phyloP scores from a whole-genome alignment of 2,797 vertebrate genomes.

The Salmo trutta region DNA sequence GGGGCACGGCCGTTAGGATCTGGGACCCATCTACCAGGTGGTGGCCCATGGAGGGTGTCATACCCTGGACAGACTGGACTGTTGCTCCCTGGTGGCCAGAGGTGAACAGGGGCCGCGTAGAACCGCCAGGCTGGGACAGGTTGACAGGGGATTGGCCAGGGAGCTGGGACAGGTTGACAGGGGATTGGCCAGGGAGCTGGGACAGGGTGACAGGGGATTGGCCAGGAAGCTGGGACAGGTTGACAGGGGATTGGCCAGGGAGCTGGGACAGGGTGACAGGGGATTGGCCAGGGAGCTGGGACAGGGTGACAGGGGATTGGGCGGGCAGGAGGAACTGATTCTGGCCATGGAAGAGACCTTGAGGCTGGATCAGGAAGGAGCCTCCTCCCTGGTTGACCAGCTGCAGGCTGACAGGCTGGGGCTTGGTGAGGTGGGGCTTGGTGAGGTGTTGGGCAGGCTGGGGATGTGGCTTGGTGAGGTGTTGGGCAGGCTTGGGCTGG shows the following conservation, averaged over 20 bases:
- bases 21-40: conserved; percentile 76
- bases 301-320: conserved; percentile 70
- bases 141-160: conserved; percentile 36
- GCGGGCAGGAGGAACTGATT: conserved; percentile 80
- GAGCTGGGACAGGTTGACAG: conserved; percentile 71
- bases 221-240: conserved; percentile 78
- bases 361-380: conserved; percentile 80
- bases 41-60: conserved; percentile 64
- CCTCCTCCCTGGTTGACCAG: conserved; percentile 79
- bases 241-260: no score
- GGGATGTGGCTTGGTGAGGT: conserved; percentile 44
- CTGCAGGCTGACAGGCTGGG: conserved; percentile 77
- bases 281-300: conserved; percentile 46
- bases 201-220: conserved; percentile 71
- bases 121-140: conserved; percentile 67
- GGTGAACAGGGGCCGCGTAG: conserved; percentile 51
- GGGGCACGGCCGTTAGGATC: conserved; percentile 75
- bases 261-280: no score
- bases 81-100: conserved; percentile 48
- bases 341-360: conserved; percentile 79
- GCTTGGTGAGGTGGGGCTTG: neutral
- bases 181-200: conserved; percentile 36
- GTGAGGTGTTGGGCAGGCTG: conserved; percentile 52
- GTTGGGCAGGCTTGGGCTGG: conserved; percentile 39
- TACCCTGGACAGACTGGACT: conserved; percentile 45